Evolutionary conservation across 1,140 invertebrate genomes (phyloP), one percentile per base, ranked within the genome.

Genomic region (Drosophila tsacasi): DNA sequence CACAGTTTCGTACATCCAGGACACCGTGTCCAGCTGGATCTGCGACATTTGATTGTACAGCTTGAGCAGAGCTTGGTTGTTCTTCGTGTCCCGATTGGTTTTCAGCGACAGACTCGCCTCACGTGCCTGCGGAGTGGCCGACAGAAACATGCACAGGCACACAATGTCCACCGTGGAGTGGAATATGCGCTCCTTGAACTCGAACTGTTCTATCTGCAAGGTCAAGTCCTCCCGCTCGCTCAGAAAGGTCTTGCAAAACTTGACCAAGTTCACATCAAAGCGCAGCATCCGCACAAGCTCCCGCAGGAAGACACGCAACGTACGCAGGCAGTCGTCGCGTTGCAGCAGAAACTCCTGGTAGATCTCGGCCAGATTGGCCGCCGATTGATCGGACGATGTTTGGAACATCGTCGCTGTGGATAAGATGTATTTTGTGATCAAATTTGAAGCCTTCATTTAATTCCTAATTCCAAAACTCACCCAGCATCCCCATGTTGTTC

Each of bases 241-340:
- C 93, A 97, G 95, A 17, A 98, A 93, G 2, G 95, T 95, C 67
- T 95, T 94, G 65, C 95, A 96, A 64, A 98, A 96, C 32, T 94
- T 94, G 2, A 94, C 92, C 46, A 98, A 94, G 91, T 96, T 96
- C 8, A 98, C 95, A 63, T 98, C 97, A 79, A 96, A 95, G 12
- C 96, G 94, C n/a, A 97, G 94, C 32, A 96, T 96, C 15, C 98
- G 95, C 47, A 97, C 96, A 52, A 98, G 97, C 94, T 99, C 98
- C 52, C 98, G 94, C 10, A 93, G 39, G 40, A 99, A 94, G 17
- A 96, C 95, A 19, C 98, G 94, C 50, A 99, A 92, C 15, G 97
- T 96, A 9, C 97, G 94, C 17, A 98, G 93, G 93, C 97, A 99
- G 93, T 99, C 98, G 79, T 99, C 98, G 21, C 97, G 95, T 69